Conservation (phyloP, 2,113 vertebrate species). For the Nansenia antarctica region DNA sequence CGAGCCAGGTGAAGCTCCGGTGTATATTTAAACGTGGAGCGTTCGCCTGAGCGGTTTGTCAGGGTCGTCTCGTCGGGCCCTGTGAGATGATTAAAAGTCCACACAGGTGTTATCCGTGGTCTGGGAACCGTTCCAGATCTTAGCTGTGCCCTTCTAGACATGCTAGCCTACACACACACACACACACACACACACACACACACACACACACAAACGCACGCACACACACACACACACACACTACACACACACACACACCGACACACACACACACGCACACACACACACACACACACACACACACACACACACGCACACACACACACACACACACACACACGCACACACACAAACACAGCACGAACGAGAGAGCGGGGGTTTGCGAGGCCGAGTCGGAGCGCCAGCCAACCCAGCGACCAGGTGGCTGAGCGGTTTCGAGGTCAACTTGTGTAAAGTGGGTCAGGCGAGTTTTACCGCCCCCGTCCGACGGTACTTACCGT, state of each 20-base stretch:
- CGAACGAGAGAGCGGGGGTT: constrained; percentile 27
- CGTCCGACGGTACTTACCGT: constrained; percentile 22
- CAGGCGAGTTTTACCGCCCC: constrained; percentile 19
- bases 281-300: no score
- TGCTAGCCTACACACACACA: no score
- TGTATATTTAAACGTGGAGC: constrained; percentile 29
- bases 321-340: no score
- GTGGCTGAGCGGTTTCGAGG: constrained; percentile 37
- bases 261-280: no score
- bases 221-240: no score
- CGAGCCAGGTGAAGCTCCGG: constrained; percentile 5
- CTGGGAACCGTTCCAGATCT: constrained; percentile 67
- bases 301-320: no score
- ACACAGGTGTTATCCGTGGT: constrained; percentile 53
- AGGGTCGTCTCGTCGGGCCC: no score
- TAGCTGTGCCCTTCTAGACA: constrained; percentile 45
- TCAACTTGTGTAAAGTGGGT: constrained; percentile 29
- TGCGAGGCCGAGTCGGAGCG: constrained; percentile 18
- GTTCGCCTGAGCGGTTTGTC: constrained; percentile 47
- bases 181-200: no score
- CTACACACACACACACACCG: no score
- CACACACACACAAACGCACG: no score
- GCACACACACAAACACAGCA: no score
- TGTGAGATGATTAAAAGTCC: constrained; percentile 44
- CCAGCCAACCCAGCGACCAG: constrained; percentile 14